A percentile compares a stretch with the other conserved stretches of the same genome.
Conservation (phyloP, 2,888 invertebrate genomes). For the Drosophila borborema region DNA sequence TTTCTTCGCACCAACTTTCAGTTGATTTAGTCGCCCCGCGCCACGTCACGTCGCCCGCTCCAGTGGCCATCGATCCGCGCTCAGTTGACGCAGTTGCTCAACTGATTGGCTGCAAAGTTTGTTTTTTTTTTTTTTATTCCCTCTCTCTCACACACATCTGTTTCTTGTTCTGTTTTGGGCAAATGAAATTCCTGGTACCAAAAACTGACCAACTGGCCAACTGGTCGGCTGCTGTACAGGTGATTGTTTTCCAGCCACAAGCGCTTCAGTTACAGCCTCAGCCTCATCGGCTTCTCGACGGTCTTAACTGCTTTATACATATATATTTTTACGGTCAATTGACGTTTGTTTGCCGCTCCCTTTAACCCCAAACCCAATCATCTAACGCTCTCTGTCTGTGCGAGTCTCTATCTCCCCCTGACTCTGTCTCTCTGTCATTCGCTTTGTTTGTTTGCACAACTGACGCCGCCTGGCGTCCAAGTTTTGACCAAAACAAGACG, state of each 20-base stretch:
- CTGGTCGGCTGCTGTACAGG: constrained; percentile 57
- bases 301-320: constrained; percentile 44
- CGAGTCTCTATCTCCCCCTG: background rate
- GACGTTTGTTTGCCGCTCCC: constrained; percentile 68
- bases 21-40: constrained; percentile 72
- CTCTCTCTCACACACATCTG: background rate
- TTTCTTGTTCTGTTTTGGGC: constrained; percentile 8
- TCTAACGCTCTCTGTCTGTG: constrained; percentile 15
- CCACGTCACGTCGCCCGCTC: constrained; percentile 24
- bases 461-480: constrained; percentile 68
- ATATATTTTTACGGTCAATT: constrained; percentile 80
- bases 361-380: constrained; percentile 6
- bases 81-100: constrained; percentile 58
- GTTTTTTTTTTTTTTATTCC: constrained; percentile 2
- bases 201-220: constrained; percentile 39
- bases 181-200: constrained; percentile 54
- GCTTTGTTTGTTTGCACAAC: constrained; percentile 64
- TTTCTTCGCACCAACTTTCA: constrained; percentile 78
- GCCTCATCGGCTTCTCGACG: constrained; percentile 23
- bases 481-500: constrained; percentile 59
- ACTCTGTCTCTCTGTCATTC: constrained; percentile 9
- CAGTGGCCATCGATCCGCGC: constrained; percentile 20
- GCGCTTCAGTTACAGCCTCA: constrained; percentile 64
- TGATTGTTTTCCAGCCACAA: constrained; percentile 80
- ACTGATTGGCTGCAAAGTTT: constrained; percentile 54